A percentile compares a stretch with the other conserved stretches of the same genome.
Conservation (phyloP, 1,140 invertebrate species). For the Diachasma alloeum region DNA sequence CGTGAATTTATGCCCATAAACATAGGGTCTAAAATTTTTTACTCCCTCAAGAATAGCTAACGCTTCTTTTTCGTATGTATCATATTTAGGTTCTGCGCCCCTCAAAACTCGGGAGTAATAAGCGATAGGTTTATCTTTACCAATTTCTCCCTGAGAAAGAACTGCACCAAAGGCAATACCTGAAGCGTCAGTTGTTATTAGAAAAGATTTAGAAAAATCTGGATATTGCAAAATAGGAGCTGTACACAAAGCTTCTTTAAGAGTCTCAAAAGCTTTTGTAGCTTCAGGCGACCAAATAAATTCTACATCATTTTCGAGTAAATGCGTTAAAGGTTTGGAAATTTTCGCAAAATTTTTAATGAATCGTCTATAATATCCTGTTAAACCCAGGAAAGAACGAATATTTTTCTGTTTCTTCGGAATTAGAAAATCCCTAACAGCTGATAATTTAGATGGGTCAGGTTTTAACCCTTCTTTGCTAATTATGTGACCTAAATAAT, state of each 20-base stretch:
- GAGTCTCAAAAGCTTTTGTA: background rate
- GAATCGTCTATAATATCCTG: constrained; percentile 9
- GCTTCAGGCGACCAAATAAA: background rate
- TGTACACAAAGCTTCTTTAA: background rate
- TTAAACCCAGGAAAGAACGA: background rate
- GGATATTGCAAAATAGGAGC: background rate
- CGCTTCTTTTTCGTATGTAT: constrained; percentile 4
- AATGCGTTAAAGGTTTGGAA: background rate
- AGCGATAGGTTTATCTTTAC: background rate
- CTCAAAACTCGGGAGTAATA: background rate
- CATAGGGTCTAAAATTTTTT: background rate
- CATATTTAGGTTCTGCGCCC: background rate
- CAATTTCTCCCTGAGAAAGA: background rate
- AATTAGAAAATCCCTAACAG: background rate
- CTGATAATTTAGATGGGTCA: background rate
- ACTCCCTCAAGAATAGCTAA: background rate
- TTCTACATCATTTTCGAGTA: background rate
- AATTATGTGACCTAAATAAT: constrained; percentile 2
- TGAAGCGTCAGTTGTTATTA: background rate
- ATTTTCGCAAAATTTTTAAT: constrained; percentile 13
- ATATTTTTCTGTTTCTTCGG: background rate
- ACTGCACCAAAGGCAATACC: background rate
- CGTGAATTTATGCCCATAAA: constrained; percentile 10
- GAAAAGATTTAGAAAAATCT: background rate
- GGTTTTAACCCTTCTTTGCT: background rate